These are phyloP conservation scores for Uria aalge DNA, from an alignment of 2,113 vertebrate species.

Conservation along the genomic window DNA sequence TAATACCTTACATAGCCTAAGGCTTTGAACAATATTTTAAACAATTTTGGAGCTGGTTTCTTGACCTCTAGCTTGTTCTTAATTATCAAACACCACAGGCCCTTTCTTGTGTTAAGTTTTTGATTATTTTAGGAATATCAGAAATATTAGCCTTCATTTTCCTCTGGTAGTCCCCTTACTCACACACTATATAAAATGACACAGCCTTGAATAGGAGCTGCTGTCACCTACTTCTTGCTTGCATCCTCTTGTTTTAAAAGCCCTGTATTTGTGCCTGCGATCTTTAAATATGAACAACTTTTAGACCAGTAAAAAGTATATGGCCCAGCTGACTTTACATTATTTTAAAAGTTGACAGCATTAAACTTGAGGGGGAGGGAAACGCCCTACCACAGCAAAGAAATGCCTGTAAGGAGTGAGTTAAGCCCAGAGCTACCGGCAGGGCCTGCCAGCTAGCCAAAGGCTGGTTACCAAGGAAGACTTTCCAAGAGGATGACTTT, in stretches of 20 bases:
- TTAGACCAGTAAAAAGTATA: background rate
- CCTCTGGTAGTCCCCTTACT: background rate
- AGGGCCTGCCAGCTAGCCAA: background rate
- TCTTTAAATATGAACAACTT: background rate
- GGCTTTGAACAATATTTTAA: background rate
- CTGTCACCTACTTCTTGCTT: background rate
- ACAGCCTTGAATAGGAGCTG: background rate
- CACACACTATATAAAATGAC: background rate
- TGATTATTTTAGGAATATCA: background rate
- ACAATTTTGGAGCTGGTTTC: background rate
- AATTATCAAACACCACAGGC: background rate
- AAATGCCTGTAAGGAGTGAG: fast-evolving
- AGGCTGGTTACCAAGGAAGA: background rate
- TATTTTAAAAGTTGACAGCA: background rate
- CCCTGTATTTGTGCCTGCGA: background rate
- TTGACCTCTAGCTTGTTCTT: background rate
- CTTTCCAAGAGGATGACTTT: fast-evolving
- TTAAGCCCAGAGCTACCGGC: background rate
- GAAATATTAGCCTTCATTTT: background rate
- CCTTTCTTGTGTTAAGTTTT: background rate
- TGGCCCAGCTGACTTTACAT: fast-evolving
- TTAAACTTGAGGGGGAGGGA: background rate
- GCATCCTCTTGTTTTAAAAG: background rate
- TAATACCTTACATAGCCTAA: background rate
- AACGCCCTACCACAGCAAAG: background rate